Conservation (phyloP, 1,140 invertebrate genomes). For the Diabrotica virgifera region DNA sequence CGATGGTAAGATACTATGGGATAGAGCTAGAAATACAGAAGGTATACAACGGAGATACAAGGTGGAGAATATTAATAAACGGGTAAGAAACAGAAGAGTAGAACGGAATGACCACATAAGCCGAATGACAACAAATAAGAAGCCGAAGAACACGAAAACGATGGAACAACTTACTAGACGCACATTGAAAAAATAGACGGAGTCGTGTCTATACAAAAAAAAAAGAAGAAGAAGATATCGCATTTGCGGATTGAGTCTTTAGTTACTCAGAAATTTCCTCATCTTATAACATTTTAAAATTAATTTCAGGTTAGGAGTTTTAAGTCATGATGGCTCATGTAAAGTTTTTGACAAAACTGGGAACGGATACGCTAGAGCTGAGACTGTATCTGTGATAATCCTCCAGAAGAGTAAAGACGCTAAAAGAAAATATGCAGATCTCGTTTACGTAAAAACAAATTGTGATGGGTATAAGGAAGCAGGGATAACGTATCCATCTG, state of each 20-base stretch:
- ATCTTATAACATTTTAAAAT: background rate
- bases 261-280: too few species aligned
- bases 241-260: background rate
- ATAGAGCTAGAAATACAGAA: too few species aligned
- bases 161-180: too few species aligned
- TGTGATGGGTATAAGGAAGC: slow-evolving; percentile 73
- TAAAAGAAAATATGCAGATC: slow-evolving; percentile 64
- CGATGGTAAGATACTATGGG: too few species aligned
- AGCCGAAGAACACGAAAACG: too few species aligned
- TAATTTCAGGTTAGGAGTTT: slow-evolving; percentile 70
- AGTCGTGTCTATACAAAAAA: too few species aligned
- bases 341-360: slow-evolving; percentile 85
- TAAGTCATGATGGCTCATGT: slow-evolving; percentile 81
- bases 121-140: too few species aligned
- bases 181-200: too few species aligned
- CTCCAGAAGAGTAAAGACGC: slow-evolving; percentile 80
- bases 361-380: slow-evolving; percentile 73
- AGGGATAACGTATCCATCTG: slow-evolving; percentile 90
- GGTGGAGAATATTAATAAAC: too few species aligned
- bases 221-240: slow-evolving; percentile 16
- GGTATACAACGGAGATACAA: too few species aligned
- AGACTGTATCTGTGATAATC: slow-evolving; percentile 73
- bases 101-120: too few species aligned
- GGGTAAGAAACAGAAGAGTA: too few species aligned
- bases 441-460: slow-evolving; percentile 64